Base-by-base conservation (phyloP, 2,113 vertebrate species). In the Labrus mixtus region DNA sequence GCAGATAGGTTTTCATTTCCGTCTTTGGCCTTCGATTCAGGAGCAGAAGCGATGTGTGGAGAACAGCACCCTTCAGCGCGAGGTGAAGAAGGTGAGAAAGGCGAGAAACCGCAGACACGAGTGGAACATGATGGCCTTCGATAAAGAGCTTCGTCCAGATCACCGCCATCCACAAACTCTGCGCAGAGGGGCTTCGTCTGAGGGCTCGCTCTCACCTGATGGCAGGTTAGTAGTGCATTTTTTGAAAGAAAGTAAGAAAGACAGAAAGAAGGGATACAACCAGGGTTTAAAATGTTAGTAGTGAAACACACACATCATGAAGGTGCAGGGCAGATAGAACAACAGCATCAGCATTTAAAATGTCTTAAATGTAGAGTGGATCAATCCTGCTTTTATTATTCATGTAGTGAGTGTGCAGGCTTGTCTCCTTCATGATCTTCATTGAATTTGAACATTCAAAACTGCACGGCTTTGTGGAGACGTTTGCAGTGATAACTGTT, bases 71-170 rank as follows among this genome's bases (percentile, higher is more conserved):
- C 76, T 92, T 81, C 95, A 96, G 56, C 96, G 96, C 8, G 97
- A 99, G 94, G 96, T 97, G 88, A 98, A 97, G 93, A 98, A 98
- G 86, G 97, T 98, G 93, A 96, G 97, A 90, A 98, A 98, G 94
- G 97, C 95, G 79, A 95, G 96, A 55, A 98, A 97, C 95, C 96
- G 97, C 88, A 95, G 96, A 72, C 97, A 98, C 68, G 96, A 98
- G 84, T 99, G 97, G 97, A 98, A 96, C 93, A 95, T 97, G 94
- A 98, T 98, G 97, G 97, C 97, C 0, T 96, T 97, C 82, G 97
- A 99, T 94, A 98, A 97, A 91, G 97, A 99, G 92, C 96, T 98
- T 76, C 96, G 97, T 81, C 97, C 97, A 53, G 97, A 98, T 92
- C 94, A 95, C 93, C 95, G 91, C 78, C 95, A 96, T 85, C 95